A percentile compares a stretch with the other conserved stretches of the same genome.
phyloP scores from a whole-genome alignment of 2,113 vertebrate genomes.

The Suncus etruscus region DNA sequence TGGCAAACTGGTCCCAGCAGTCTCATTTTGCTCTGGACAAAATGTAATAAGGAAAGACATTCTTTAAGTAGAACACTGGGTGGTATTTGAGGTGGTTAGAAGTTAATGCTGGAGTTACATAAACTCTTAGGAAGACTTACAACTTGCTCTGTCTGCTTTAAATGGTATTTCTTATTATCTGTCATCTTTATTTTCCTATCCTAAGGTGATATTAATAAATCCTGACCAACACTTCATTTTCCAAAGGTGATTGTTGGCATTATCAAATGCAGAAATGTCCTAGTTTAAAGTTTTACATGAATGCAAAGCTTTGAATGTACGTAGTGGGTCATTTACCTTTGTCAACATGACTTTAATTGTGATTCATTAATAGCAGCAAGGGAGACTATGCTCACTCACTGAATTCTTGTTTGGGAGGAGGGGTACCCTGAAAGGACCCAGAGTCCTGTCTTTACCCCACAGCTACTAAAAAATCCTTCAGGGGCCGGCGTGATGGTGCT shows the following conservation, averaged over 20 bases:
- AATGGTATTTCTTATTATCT: neutral
- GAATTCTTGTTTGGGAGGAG: slow-evolving; percentile 20
- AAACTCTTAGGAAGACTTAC: slow-evolving; percentile 11
- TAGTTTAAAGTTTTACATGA: neutral
- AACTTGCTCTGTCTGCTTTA: neutral
- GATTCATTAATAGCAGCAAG: neutral
- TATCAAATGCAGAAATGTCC: neutral
- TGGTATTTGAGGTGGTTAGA: slow-evolving; percentile 40
- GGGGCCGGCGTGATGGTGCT: too few species aligned
- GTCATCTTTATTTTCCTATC: slow-evolving; percentile 27
- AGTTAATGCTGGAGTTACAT: slow-evolving; percentile 14
- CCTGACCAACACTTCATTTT: neutral
- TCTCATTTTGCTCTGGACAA: slow-evolving; percentile 27
- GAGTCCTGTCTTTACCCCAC: neutral
- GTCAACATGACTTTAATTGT: neutral
- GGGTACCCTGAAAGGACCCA: neutral
- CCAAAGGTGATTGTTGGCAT: slow-evolving; percentile 19
- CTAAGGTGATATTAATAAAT: slow-evolving; percentile 34
- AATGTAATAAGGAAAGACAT: slow-evolving; percentile 43
- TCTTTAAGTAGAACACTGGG: neutral
- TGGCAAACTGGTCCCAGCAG: neutral
- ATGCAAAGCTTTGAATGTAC: neutral
- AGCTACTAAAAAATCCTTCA: neutral
- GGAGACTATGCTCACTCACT: neutral
- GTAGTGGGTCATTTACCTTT: neutral